Base-by-base conservation (phyloP, 92 coral and sea anemone genomes). In the Chrysogorgia sp. region DNA sequence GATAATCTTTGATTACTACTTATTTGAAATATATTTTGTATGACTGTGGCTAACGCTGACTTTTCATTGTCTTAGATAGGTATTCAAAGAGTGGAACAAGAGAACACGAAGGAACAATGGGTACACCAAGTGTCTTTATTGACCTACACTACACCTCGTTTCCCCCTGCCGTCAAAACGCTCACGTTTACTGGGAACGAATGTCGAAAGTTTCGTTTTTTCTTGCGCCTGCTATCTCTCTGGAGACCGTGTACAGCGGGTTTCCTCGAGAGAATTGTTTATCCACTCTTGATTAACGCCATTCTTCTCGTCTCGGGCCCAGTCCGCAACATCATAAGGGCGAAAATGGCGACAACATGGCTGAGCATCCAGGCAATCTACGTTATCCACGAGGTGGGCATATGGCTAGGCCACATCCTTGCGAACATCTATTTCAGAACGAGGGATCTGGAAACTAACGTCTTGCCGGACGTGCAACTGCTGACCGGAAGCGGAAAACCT, bases 361-460 rank as follows among this genome's bases (percentile, higher is more conserved):
- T 69, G 19, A 69, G 17, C n/a, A 23, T 45, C 23, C 37, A 69
- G 23, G 8, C 58, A 0, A 2, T 72, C 1, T 72, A 53, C 22
- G 12, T 52, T 59, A 41, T 72, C 22, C 79, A 72, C 25, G 79
- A 72, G 53, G 7, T 72, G 15, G 79, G 40, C 37, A 22, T 56
- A 56, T 72, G 79, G 79, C 59, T 72, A 17, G 48, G 79, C n/a
- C 79, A 72, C 22, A 72, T 72, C 34, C 50, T 72, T 31, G 79
- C 31, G 17, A 56, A 53, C 64, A 20, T 43, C 56, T 72, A 72
- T 41, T 72, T 72, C 65, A 28, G 63, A 12, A 53, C 79, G 1
- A 56, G 79, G 7, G 79, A 72, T 32, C 65, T 72, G 48, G 76
- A 69, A 48, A 19, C 50, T 7, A 72, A 56, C 37, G 79, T 72